Conservation (phyloP, 2,888 invertebrate genomes). For the Rutpela maculata region DNA sequence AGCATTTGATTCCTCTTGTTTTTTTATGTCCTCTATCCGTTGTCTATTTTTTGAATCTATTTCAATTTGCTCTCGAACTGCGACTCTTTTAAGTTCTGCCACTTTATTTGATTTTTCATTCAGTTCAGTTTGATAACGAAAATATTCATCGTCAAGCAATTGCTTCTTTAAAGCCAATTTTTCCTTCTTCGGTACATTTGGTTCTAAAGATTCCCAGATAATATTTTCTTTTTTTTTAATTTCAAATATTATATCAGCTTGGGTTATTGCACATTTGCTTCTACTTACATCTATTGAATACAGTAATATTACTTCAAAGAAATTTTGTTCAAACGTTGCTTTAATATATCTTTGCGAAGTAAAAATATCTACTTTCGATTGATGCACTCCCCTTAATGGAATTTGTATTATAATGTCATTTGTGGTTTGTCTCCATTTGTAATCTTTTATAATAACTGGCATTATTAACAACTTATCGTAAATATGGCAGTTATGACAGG, state of each 20-base stretch:
- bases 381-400: slow-evolving; percentile 79
- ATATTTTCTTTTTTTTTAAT: slow-evolving; percentile 78
- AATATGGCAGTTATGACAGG: neutral
- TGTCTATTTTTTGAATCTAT: slow-evolving; percentile 77
- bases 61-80: slow-evolving; percentile 78
- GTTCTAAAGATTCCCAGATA: slow-evolving; percentile 78
- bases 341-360: slow-evolving; percentile 83
- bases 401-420: slow-evolving; percentile 79
- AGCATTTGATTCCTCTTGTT: slow-evolving; percentile 79
- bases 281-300: slow-evolving; percentile 78
- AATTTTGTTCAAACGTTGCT: slow-evolving; percentile 82
- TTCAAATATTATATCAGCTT: slow-evolving; percentile 80
- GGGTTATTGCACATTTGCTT: slow-evolving; percentile 79
- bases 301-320: slow-evolving; percentile 85
- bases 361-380: slow-evolving; percentile 82
- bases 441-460: slow-evolving; percentile 86
- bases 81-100: slow-evolving; percentile 77
- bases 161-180: slow-evolving; percentile 77
- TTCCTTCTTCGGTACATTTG: slow-evolving; percentile 76
- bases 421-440: slow-evolving; percentile 83
- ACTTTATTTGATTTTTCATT: slow-evolving; percentile 77
- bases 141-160: slow-evolving; percentile 77
- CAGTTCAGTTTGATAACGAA: slow-evolving; percentile 75
- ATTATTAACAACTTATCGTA: slow-evolving; percentile 72
- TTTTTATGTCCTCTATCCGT: slow-evolving; percentile 80